Evolutionary conservation across 2,888 invertebrate genomes (phyloP).

Genomic region (Hypena proboscidalis): DNA sequence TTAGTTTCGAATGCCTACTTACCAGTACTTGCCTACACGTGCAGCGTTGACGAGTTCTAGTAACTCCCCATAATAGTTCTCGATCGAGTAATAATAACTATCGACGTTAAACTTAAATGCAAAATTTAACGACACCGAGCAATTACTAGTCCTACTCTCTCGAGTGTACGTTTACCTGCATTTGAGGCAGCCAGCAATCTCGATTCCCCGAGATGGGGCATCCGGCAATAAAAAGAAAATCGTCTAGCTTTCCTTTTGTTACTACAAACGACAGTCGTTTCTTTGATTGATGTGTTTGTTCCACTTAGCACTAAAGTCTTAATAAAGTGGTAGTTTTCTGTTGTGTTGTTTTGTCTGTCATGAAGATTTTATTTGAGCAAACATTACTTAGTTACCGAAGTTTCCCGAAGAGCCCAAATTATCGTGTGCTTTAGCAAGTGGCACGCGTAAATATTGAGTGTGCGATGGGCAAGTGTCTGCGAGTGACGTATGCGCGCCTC

Average conservation of each 20-base stretch:
- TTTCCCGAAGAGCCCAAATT: slow-evolving; percentile 18
- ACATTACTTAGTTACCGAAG: slow-evolving; percentile 6
- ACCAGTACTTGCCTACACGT: slow-evolving; percentile 43
- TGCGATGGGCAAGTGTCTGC: slow-evolving; percentile 17
- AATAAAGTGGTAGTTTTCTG: slow-evolving; percentile 3
- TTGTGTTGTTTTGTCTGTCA: slow-evolving; percentile 1
- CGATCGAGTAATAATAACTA: slow-evolving; percentile 51
- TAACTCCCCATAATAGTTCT: slow-evolving; percentile 46
- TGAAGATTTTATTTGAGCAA: slow-evolving; percentile 7
- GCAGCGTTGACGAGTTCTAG: slow-evolving; percentile 46
- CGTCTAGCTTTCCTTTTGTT: slow-evolving; percentile 50
- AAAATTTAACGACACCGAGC: slow-evolving; percentile 54
- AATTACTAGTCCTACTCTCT: slow-evolving; percentile 48
- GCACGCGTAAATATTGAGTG: slow-evolving; percentile 25
- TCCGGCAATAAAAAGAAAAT: slow-evolving; percentile 61
- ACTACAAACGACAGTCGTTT: slow-evolving; percentile 34
- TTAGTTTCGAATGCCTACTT: slow-evolving; percentile 47
- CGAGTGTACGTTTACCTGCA: slow-evolving; percentile 46
- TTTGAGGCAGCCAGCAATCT: slow-evolving; percentile 47
- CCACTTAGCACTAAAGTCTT: slow-evolving; percentile 34
- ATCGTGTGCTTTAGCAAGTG: slow-evolving; percentile 18
- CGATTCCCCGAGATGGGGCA: slow-evolving; percentile 46
- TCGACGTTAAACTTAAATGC: slow-evolving; percentile 48
- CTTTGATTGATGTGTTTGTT: slow-evolving; percentile 61
- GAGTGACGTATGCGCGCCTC: slow-evolving; percentile 18